These are phyloP conservation scores for Gryllus longicercus DNA, from an alignment of 2,888 invertebrate species.

Conservation along the genomic window DNA sequence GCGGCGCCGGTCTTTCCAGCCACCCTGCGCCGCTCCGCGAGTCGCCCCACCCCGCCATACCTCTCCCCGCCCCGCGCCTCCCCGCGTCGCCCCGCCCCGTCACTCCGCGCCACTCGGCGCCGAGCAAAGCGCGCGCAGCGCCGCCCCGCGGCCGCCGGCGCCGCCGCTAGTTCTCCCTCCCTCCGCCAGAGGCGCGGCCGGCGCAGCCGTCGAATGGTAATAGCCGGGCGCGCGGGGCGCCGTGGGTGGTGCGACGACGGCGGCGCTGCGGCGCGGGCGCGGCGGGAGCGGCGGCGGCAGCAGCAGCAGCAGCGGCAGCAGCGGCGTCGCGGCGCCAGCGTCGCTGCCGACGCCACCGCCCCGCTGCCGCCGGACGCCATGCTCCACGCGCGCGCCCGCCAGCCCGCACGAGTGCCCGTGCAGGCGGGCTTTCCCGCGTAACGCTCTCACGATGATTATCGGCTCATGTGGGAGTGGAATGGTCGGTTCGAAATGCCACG, in stretches of 20 bases:
- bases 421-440: neutral
- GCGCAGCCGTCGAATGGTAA: neutral
- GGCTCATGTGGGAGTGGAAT: no score
- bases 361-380: neutral
- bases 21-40: no score
- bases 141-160: neutral
- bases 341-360: neutral
- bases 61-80: neutral
- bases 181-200: constrained; percentile 6
- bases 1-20: no score
- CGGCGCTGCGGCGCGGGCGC: neutral
- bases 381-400: neutral
- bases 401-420: neutral
- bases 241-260: neutral
- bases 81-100: neutral
- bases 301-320: neutral
- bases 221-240: neutral
- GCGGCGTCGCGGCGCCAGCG: neutral
- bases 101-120: neutral
- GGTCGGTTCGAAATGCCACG: no score
- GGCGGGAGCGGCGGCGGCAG: neutral
- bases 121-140: neutral
- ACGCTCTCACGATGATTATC: no score
- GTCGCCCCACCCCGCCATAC: neutral
- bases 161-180: neutral